Percentiles rank a stretch among this genome's conserved stretches.
Evolutionary conservation across 2,113 vertebrate species (phyloP).

Genomic region (Girardinichthys multiradiatus): DNA sequence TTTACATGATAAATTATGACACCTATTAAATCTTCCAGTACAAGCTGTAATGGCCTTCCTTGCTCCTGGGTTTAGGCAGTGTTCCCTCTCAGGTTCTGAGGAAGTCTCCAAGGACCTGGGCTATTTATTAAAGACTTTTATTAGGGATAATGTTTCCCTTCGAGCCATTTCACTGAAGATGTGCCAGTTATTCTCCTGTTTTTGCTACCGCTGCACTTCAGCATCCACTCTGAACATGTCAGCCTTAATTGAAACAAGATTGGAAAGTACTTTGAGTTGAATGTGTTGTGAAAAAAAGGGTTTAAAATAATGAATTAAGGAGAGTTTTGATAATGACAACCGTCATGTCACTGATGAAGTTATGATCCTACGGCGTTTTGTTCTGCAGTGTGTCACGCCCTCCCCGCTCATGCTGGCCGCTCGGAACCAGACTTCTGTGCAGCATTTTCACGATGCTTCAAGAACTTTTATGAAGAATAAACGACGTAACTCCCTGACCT

Average conservation of each 20-base stretch:
- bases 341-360: constrained; percentile 18
- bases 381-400: background rate
- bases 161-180: constrained; percentile 35
- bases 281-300: constrained; percentile 34
- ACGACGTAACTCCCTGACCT: no score
- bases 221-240: constrained; percentile 38
- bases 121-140: constrained; percentile 80
- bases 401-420: background rate
- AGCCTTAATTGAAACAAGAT: constrained; percentile 71
- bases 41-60: constrained; percentile 94
- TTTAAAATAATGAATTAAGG: constrained; percentile 8
- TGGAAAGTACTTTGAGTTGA: constrained; percentile 29
- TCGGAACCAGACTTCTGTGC: background rate
- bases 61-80: constrained; percentile 89
- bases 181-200: background rate
- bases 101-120: constrained; percentile 84
- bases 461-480: no score
- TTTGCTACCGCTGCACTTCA: constrained; percentile 14
- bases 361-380: constrained; percentile 9
- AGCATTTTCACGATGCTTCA: background rate
- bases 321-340: constrained; percentile 2
- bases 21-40: constrained; percentile 99
- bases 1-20: constrained; percentile 99
- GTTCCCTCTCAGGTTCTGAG: constrained; percentile 86
- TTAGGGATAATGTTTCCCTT: constrained; percentile 80